Evolutionary conservation across 2,888 invertebrate species (phyloP), one percentile per base, ranked within the genome.

Genomic region (Dastarcus helophoroides): DNA sequence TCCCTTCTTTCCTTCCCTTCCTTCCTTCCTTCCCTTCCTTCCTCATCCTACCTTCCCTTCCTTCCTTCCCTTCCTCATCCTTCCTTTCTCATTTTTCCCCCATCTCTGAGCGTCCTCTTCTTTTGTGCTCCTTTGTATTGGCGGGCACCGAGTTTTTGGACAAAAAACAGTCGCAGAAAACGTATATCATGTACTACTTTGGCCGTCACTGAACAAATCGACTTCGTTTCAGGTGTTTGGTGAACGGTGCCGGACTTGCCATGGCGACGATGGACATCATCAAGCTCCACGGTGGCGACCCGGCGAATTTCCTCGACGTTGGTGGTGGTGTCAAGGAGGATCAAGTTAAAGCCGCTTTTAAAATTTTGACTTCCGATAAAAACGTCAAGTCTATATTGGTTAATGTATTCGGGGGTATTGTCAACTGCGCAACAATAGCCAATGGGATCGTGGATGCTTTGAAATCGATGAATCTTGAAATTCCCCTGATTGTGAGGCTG

Each of bases 211-310:
- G n/a, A n/a, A n/a, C n/a, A n/a, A n/a, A n/a, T n/a, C n/a, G n/a
- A n/a, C n/a, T n/a, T n/a, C n/a, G 33, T 36, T 44, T 23, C 31
- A 58, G 72, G 37, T 70, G 70, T 46, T 66, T 76, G 76, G 98
- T 99, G 1, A 99, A 99, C 67, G 98, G 98, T 11, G 98, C 98
- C 42, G 98, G 98, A 2, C 67, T 99, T 30, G 98, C 98, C 3
- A 99, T 99, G 98, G 98, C 97, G 2, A 99, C 98, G 4, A 95
- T 99, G 97, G 98, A 99, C 57, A 90, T 98, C 21, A 95, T 99
- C 39, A 90, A 89, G 55, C 64, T 97, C 21, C 81, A 93, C 61
- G 97, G 97, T 10, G 98, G 98, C 8, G 77, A 74, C 43, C 97
- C 98, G 5, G 98, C 98, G 1, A 99, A 99, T 63, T 99, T 99